Conservation (phyloP, 30 jellyfish, hydroid and myxozoan genomes). For the Nemopilema nomurai region DNA sequence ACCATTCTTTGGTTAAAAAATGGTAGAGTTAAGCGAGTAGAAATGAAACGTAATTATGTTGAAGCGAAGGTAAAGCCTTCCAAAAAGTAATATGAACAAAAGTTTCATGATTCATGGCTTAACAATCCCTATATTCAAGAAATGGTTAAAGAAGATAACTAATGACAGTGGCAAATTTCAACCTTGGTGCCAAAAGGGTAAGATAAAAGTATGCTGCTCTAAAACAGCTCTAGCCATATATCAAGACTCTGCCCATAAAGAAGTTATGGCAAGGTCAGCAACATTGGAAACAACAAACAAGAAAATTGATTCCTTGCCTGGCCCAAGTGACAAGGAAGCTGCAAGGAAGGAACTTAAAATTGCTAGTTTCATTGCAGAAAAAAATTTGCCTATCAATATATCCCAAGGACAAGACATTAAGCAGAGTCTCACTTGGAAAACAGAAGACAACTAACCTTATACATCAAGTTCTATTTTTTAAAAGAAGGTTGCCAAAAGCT, state of each 20-base stretch:
- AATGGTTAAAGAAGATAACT: conserved; percentile 9
- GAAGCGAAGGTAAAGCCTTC: not conserved
- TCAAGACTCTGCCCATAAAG: conserved; percentile 38
- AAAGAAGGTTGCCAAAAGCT: conserved; percentile 40
- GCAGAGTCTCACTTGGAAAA: conserved; percentile 33
- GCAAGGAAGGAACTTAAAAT: conserved; percentile 30
- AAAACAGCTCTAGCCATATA: conserved; percentile 50
- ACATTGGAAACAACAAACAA: conserved; percentile 9
- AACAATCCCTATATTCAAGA: conserved; percentile 4
- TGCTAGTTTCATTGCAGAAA: conserved; percentile 57
- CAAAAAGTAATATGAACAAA: conserved; percentile 13
- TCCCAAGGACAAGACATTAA: conserved; percentile 23
- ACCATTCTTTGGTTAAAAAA: not conserved
- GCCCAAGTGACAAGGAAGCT: conserved; percentile 30
- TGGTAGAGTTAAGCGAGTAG: not conserved
- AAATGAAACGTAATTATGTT: conserved; percentile 7
- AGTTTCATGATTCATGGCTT: conserved; percentile 36
- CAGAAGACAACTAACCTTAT: conserved; percentile 54
- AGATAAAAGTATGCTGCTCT: conserved; percentile 17
- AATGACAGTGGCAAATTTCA: conserved; percentile 11
- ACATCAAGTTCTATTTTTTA: conserved; percentile 21
- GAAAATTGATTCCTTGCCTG: conserved; percentile 1
- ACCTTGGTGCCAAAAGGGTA: conserved; percentile 30
- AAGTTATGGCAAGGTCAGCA: conserved; percentile 13
- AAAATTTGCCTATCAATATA: conserved; percentile 33